Evolutionary conservation across 2,113 vertebrate species (phyloP).

Genomic region (Cololabis saira): DNA sequence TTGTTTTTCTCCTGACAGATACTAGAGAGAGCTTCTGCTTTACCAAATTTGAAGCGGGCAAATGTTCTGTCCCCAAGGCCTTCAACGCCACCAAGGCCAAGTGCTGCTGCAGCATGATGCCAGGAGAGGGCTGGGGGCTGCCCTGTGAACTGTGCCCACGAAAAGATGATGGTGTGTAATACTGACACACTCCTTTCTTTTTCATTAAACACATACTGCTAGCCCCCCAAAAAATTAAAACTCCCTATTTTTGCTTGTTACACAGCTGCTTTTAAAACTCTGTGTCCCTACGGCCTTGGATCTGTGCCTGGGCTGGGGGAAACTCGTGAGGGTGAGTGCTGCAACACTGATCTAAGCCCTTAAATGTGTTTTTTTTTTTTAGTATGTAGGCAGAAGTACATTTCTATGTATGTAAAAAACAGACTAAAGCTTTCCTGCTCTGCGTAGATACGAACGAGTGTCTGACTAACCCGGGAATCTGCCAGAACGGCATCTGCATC

Average conservation of each 20-base stretch:
- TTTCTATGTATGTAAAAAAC: not conserved
- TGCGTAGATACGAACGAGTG: conserved; percentile 91
- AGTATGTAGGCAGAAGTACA: too few species aligned
- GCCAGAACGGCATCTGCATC: conserved; percentile 89
- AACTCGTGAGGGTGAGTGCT: conserved; percentile 86
- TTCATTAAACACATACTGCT: not conserved
- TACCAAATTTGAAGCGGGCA: conserved; percentile 89
- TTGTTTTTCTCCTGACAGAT: conserved; percentile 75
- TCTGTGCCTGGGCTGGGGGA: conserved; percentile 84
- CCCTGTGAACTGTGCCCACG: conserved; percentile 94
- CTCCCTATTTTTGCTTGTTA: conserved; percentile 1
- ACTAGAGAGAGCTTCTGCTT: conserved; percentile 95
- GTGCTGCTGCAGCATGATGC: conserved; percentile 95
- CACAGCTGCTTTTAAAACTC: conserved; percentile 83
- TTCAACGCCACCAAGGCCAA: conserved; percentile 93
- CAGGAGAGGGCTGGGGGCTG: conserved; percentile 93
- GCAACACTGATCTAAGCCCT: not conserved
- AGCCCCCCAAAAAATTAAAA: not conserved
- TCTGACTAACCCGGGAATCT: conserved; percentile 88
- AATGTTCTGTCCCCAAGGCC: conserved; percentile 90
- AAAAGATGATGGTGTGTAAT: conserved; percentile 84
- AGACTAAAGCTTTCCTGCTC: not conserved
- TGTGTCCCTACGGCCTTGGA: conserved; percentile 92
- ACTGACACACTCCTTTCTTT: not conserved
- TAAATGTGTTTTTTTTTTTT: not conserved